These are phyloP conservation scores for Lindbergichthys nudifrons DNA, from an alignment of 2,797 vertebrate species.

Conservation along the genomic window DNA sequence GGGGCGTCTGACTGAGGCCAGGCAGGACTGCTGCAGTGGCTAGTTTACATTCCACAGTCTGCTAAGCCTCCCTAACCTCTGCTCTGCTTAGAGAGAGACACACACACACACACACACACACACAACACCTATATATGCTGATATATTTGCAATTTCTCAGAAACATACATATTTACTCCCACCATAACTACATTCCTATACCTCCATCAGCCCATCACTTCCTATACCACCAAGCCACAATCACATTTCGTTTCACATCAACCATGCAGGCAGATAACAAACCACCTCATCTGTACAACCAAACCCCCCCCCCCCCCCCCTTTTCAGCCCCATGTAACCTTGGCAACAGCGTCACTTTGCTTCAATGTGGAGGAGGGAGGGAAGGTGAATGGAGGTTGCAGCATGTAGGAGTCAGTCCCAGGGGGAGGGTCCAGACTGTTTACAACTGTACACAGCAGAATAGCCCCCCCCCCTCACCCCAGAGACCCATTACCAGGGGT, in stretches of 20 bases:
- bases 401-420: constrained; percentile 40
- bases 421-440: constrained; percentile 40
- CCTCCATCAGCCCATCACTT: constrained; percentile 1
- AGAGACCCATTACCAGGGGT: constrained; percentile 69
- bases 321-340: constrained; percentile 58
- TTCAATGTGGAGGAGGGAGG: constrained; percentile 40
- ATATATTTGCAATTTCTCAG: constrained; percentile 34
- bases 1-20: constrained; percentile 50
- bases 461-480: neutral
- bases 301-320: neutral
- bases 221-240: constrained; percentile 10
- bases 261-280: constrained; percentile 58
- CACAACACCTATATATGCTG: constrained; percentile 3
- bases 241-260: constrained; percentile 36
- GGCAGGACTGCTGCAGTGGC: constrained; percentile 68
- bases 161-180: constrained; percentile 25
- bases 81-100: constrained; percentile 38
- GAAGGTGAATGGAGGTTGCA: constrained; percentile 30
- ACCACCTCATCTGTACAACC: constrained; percentile 51
- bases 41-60: constrained; percentile 79
- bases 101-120: constrained; percentile 9
- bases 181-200: neutral
- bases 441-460: constrained; percentile 57
- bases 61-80: constrained; percentile 63
- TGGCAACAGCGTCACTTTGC: constrained; percentile 72